Evolutionary conservation across 2,888 invertebrate species (phyloP).

Genomic region (Dryobotodes eremita): DNA sequence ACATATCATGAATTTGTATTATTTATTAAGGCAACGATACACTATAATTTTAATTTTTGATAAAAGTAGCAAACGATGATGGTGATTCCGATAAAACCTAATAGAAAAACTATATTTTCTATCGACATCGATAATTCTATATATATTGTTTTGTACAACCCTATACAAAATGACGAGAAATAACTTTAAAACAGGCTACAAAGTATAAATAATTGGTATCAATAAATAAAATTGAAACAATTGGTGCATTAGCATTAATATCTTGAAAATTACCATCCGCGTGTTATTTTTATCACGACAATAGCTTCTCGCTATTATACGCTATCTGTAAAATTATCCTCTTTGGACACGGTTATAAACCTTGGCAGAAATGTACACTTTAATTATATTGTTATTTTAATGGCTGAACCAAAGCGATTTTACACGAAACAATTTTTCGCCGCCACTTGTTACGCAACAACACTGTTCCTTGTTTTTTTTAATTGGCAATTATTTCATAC

Average conservation of each 20-base stretch:
- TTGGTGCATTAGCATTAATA: background rate
- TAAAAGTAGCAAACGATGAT: conserved; percentile 65
- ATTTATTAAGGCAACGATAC: conserved; percentile 81
- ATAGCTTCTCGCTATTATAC: conserved; percentile 70
- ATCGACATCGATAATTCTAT: conserved; percentile 44
- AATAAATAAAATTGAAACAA: background rate
- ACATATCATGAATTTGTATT: conserved; percentile 89
- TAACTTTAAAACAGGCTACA: background rate
- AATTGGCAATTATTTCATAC: conserved; percentile 71
- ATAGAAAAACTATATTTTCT: conserved; percentile 1
- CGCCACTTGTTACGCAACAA: conserved; percentile 86
- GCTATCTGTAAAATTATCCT: conserved; percentile 73
- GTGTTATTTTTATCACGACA: conserved; percentile 64
- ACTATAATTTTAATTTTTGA: conserved; percentile 69
- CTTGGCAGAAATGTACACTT: conserved; percentile 79
- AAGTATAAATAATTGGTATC: background rate
- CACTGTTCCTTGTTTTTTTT: conserved; percentile 73
- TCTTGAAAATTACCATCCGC: conserved; percentile 23
- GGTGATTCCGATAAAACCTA: conserved; percentile 6
- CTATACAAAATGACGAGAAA: background rate
- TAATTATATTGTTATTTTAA: conserved; percentile 76
- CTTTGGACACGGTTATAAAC: conserved; percentile 85
- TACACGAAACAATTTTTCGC: conserved; percentile 79
- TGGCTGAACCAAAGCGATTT: conserved; percentile 87
- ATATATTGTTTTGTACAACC: background rate